Percentiles rank a stretch among this genome's conserved stretches.
Conservation (phyloP, 2,113 vertebrate genomes). For the Nesoenas mayeri region DNA sequence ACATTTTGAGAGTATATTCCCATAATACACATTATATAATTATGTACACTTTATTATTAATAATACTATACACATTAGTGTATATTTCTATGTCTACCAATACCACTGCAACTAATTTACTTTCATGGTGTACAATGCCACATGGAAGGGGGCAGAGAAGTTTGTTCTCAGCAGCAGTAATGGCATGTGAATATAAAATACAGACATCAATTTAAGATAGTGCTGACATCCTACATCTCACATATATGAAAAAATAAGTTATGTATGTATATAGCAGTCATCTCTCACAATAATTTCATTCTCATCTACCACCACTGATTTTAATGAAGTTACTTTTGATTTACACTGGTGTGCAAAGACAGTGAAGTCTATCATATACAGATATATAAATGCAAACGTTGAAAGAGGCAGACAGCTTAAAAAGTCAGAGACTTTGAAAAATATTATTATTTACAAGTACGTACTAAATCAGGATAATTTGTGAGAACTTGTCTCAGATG, state of each 20-base stretch:
- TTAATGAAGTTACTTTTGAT: conserved; percentile 32
- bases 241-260: background rate
- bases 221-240: background rate
- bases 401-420: conserved; percentile 6
- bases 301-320: background rate
- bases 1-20: background rate
- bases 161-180: background rate
- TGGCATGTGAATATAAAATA: background rate
- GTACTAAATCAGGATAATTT: conserved; percentile 35
- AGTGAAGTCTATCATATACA: background rate
- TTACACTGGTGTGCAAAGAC: background rate
- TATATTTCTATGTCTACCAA: background rate
- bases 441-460: background rate
- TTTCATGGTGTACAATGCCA: background rate
- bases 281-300: conserved; percentile 5
- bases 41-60: too few species aligned
- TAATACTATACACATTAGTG: background rate
- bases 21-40: too few species aligned
- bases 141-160: background rate
- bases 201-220: background rate
- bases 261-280: background rate
- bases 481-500: conserved; percentile 12
- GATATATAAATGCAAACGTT: background rate
- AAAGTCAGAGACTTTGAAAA: conserved; percentile 22
- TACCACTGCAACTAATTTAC: background rate